Base-by-base conservation (phyloP, 2,888 invertebrate species). In the Pseudoips prasinana region DNA sequence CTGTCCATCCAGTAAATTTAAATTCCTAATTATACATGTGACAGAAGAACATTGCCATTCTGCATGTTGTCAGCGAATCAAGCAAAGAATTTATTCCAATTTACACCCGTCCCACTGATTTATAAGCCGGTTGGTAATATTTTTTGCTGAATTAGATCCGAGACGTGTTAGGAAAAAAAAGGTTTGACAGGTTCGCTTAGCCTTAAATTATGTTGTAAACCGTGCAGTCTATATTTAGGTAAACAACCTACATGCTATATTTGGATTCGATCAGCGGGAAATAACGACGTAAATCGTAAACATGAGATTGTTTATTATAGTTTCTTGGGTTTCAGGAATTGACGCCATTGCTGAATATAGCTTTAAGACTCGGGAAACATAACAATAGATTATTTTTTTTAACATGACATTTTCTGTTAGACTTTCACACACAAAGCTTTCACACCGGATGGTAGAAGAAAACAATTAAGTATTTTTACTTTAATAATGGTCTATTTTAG, bases 21-120 rank as follows among this genome's bases (percentile, higher is more conserved):
- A 14, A 14, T 14, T 14, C 14, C 14, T 3, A 14, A 14, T 14
- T 2, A 14, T 14, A 5, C 2, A 14, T 5, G 14, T 14, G 14
- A 14, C 14, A 14, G 3, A 5, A 5, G 14, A 14, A 14, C 14
- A 14, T 14, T 14, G 14, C 14, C 33, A 39, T 44, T 55, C 36
- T 44, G 46, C 33, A 33, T 49, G 46, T 40, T 82, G 79, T 78
- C 78, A 61, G 61, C 59, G 63, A 36, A 41, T 49, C 46, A 28
- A 49, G 37, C 46, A 46, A 43, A 64, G 76, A 74, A 82, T 82
- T 80, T 82, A 76, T 79, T 73, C 85, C 84, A 87, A 87, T 87
- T 87, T 86, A 85, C 87, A 85, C 84, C 70, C 70, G 55, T 46
- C 60, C 58, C 56, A 67, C 61, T 83, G 79, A 85, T 83, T 85